Base-by-base conservation (phyloP, 1,140 invertebrate species). In the Ceratina australensis region DNA sequence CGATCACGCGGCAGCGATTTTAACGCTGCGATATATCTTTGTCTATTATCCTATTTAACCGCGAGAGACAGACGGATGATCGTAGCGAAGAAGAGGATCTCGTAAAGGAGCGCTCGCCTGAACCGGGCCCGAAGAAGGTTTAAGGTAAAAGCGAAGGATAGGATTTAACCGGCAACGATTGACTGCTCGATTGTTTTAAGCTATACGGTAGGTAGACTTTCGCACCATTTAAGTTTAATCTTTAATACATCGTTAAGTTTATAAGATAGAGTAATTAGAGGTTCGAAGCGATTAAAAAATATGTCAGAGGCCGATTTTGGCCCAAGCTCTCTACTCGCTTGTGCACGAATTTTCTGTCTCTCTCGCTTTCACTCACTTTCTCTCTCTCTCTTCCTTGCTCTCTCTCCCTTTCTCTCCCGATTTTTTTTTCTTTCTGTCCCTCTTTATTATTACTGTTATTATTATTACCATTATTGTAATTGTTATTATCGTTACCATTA, bases 241-340 rank as follows among this genome's bases (percentile, higher is more conserved):
- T 88, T 86, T 87, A 78, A 79, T 86, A 68, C 28, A 68, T 49
- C 60, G 61, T 74, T 57, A 69, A 49, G 73, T 69, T 68, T 47
- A 87, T 50, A 87, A 87, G 87, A 85, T 87, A 87, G 87, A 88
- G 90, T 86, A 86, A 87, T 86, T 77, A 79, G 85, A 49, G 82
- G 83, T 84, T 86, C 79, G 86, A 90, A 90, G 86, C 85, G 86
- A 90, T 91, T 91, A 92, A 91, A 92, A 92, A 92, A 91, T 91
- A 91, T 90, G 86, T 90, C 83, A 84, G 72, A 83, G 87, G 87
- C 85, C 89, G 83, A 47, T 64, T 72, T 66, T 50, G 88, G 86
- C 87, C 87, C 88, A 89, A 91, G 89, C 90, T 92, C 89, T 90
- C 87, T 90, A 87, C 78, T 90, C 83, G 83, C 81, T 85, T 87